Evolutionary conservation across 1,140 invertebrate species (phyloP), one percentile per base, ranked within the genome.

Genomic region (Drosophila willistoni): DNA sequence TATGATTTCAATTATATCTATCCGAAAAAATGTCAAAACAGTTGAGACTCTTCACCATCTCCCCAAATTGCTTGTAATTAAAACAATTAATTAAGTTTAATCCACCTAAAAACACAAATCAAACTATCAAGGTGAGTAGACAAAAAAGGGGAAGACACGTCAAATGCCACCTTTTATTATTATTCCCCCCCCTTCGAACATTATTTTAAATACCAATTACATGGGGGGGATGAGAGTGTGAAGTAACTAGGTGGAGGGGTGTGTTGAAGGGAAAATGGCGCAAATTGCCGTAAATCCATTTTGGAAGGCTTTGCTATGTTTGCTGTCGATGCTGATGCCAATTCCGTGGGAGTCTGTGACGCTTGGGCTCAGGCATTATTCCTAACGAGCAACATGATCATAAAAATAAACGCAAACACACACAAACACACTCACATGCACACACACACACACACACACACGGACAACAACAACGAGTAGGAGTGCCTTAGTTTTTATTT

Each of bases 391-490:
- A 70, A 87, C 84, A 89, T 89, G 84, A 89, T 89, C 84, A 89
- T 89, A 89, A 89, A 89, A 89, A 89, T 89, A 89, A 89, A 89
- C 84, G 85, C 85, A 89, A 89, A 86, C 81, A 86, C 81, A 81
- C 44, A 47, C 44, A 19, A 17, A 12, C 44, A 12, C 44, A 22
- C 17, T 7, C 14, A 19, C 14, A 47, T 7, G 17, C 44, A 47
- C 44, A 22, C 44, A 12, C 44, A 51, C 9, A 47, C 14, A 9
- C 44, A 47, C 44, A 22, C 44, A 12, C 44, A 51, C 9, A 47
- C 14, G 17, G n/a, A 81, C 72, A 79, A 79, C 79, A 83, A 78
- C 78, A 85, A 85, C 80, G 68, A 47, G 7, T 7, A 47, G 75
- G 79, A 86, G 83, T 86, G 77, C 79, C 83, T 86, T 87, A 86